phyloP scores from a whole-genome alignment of 2,113 vertebrate genomes.

The Vulpes ferrilata region DNA sequence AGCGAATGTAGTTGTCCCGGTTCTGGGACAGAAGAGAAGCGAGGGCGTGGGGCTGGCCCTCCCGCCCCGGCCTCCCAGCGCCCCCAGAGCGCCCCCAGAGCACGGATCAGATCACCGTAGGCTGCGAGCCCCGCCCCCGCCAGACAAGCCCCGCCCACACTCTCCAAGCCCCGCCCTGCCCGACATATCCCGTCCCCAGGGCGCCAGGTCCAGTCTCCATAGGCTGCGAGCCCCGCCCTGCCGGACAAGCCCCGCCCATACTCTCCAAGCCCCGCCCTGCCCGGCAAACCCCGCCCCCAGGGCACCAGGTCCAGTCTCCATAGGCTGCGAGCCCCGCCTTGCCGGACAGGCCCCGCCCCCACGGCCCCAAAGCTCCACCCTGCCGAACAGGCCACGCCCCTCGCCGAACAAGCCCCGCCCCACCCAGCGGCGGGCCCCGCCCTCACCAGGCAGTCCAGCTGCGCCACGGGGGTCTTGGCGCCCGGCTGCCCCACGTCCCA shows the following conservation, averaged over 20 bases:
- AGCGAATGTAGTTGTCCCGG: slow-evolving; percentile 86
- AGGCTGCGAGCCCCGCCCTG: neutral
- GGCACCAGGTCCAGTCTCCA: too few species aligned
- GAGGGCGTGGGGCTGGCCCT: too few species aligned
- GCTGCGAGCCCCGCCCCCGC: too few species aligned
- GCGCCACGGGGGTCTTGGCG: slow-evolving; percentile 89
- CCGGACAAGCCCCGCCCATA: too few species aligned
- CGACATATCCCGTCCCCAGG: neutral
- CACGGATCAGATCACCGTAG: too few species aligned
- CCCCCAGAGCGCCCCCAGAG: neutral
- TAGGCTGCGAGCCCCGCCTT: too few species aligned
- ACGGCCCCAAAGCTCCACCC: neutral
- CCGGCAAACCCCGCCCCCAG: too few species aligned
- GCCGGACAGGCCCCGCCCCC: too few species aligned
- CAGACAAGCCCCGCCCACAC: too few species aligned
- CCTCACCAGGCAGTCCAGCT: slow-evolving; percentile 86
- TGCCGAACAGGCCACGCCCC: neutral
- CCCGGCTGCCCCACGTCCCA: slow-evolving; percentile 96
- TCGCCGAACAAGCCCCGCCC: neutral
- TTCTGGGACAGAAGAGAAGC: slow-evolving; percentile 69
- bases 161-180: neutral
- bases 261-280: too few species aligned
- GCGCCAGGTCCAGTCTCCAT: too few species aligned
- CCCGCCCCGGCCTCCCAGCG: fast-evolving
- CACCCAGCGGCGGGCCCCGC: neutral